phyloP scores from a whole-genome alignment of 2,797 vertebrate species.

The Allenopithecus nigroviridis region DNA sequence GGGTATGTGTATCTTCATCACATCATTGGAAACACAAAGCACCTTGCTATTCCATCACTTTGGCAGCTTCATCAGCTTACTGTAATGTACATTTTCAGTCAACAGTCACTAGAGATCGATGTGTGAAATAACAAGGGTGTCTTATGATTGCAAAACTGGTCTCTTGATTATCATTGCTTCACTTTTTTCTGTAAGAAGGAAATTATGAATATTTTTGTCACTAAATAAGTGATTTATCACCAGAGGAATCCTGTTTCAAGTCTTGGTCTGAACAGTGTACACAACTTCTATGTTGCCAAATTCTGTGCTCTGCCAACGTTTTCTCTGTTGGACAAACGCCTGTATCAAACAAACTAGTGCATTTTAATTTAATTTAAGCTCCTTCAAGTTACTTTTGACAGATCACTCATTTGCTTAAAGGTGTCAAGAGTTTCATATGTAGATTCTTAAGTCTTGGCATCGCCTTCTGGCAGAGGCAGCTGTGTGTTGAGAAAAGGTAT shows the following conservation, averaged over 20 bases:
- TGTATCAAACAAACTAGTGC: neutral
- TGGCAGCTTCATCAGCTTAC: conserved; percentile 22
- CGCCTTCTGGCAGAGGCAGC: neutral
- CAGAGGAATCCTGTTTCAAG: neutral
- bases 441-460: neutral
- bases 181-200: neutral
- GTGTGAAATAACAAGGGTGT: neutral
- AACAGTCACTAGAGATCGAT: conserved; percentile 1
- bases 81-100: neutral
- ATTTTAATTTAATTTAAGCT: neutral
- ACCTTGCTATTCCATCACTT: conserved; percentile 15
- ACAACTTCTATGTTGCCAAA: neutral
- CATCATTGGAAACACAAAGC: neutral
- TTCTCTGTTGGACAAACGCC: neutral
- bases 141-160: conserved; percentile 6
- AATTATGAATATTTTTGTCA: neutral
- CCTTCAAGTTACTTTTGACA: neutral
- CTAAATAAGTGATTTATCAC: neutral
- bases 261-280: neutral
- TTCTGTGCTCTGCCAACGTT: neutral
- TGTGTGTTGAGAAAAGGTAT: neutral
- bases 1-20: conserved; percentile 52
- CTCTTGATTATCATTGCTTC: fast-evolving
- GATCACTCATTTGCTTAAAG: neutral
- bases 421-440: neutral